Conservation (phyloP, 1,140 invertebrate species). For the Caenorhabditis remanei region DNA sequence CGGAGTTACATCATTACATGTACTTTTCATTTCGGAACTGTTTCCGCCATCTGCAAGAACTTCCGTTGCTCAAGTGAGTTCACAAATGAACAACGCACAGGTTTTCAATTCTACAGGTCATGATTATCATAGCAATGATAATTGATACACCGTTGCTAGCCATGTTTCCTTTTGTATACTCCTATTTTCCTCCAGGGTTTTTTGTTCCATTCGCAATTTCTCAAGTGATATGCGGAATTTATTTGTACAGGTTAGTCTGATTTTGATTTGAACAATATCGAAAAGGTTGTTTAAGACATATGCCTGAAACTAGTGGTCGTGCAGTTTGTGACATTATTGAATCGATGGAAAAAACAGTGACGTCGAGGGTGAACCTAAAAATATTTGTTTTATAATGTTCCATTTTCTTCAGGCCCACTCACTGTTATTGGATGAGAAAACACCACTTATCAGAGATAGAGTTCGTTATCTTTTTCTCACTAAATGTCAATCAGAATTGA, state of each 20-base stretch:
- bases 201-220: background rate
- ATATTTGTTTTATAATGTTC: background rate
- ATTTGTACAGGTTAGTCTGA: background rate
- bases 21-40: background rate
- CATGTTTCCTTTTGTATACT: background rate
- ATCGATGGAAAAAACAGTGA: background rate
- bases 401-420: background rate
- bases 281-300: background rate
- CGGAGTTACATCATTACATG: background rate
- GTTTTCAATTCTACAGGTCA: background rate
- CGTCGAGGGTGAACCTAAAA: background rate
- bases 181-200: background rate
- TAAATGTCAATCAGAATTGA: background rate
- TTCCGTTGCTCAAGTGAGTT: background rate
- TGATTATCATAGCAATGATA: background rate
- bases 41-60: conserved; percentile 1
- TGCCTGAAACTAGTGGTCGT: background rate
- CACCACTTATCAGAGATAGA: background rate
- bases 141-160: background rate
- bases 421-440: background rate
- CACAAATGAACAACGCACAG: background rate
- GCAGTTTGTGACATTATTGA: conserved; percentile 3
- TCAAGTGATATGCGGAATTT: background rate
- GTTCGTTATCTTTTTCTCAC: background rate
- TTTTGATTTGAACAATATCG: background rate